Evolutionary conservation across 2,113 vertebrate genomes (phyloP), one percentile per base, ranked within the genome.

Genomic region (Macrotis lagotis): DNA sequence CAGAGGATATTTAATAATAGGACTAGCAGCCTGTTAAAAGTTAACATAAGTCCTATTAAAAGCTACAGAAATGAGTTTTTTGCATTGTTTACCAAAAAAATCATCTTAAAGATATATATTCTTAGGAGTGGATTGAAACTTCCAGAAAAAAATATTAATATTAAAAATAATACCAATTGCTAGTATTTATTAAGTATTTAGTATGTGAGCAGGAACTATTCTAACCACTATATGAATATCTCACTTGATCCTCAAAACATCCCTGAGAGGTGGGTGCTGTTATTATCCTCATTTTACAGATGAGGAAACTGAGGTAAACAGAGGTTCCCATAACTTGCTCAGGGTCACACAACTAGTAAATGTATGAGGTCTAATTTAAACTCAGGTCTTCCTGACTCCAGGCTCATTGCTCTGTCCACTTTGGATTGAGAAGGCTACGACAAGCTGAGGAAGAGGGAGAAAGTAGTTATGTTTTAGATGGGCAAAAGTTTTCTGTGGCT

Each of bases 401-500:
- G 26, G 26, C 53, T 26, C 53, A 16, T 6, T n/a, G 16, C 37
- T 74, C 0, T 16, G 19, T 74, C 7, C 66, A 83, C 37, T 0
- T 31, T 48, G 47, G 31, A 16, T 14, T 48, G 26, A 19, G 31
- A 37, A 90, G 37, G 10, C 26, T 14, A 22, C 48, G 3, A 44
- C 24, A 7, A 26, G 44, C 14, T 47, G 51, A 50, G 5, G 8
- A 9, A 24, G 16, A 44, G 12, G 37, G 5, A 2, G 19, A 50
- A 48, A 51, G 48, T 47, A 24, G 6, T 0, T 1, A 16, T 2
- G 2, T 31, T 9, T 8, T 24, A 47, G 10, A 0, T 44, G 4
- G 0, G 88, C 22, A 90, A 31, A 31, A 0, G 3, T 66, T 25
- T 25, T 51, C 49, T 31, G 48, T 51, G 25, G 25, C 90, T 22